Percentiles rank a stretch among this genome's conserved stretches.
Conservation (phyloP, 2,888 invertebrate genomes). For the Lordiphosa fenestrarum region DNA sequence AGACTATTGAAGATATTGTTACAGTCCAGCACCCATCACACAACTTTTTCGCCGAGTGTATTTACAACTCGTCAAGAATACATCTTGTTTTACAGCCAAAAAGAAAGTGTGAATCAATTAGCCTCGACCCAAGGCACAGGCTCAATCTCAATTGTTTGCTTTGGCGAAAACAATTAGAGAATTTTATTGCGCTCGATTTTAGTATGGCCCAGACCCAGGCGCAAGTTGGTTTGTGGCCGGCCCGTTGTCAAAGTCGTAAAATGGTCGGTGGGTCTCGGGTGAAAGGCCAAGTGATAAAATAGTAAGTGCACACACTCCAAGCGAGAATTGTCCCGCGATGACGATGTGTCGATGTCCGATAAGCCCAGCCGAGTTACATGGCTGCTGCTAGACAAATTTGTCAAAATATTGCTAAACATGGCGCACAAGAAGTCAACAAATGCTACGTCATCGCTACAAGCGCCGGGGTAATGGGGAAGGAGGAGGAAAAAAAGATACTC, state of each 20-base stretch:
- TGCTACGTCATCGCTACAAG: conserved; percentile 38
- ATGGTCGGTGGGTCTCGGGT: conserved; percentile 43
- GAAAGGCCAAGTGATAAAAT: conserved; percentile 62
- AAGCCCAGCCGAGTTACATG: conserved; percentile 7
- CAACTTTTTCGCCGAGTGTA: conserved; percentile 10
- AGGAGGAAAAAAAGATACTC: neutral
- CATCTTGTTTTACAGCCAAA: conserved; percentile 68
- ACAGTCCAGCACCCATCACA: too few relatives aligned
- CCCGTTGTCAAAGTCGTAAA: conserved; percentile 62
- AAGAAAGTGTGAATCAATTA: conserved; percentile 78
- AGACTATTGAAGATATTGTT: too few relatives aligned
- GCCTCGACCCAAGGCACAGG: conserved; percentile 36
- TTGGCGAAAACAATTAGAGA: conserved; percentile 70
- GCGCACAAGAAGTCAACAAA: conserved; percentile 12
- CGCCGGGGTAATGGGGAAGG: conserved; percentile 12
- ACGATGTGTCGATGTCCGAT: conserved; percentile 30
- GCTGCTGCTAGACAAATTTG: conserved; percentile 27
- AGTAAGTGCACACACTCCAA: conserved; percentile 41
- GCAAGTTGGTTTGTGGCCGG: conserved; percentile 27
- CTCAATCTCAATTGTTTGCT: conserved; percentile 56
- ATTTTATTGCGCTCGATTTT: conserved; percentile 64
- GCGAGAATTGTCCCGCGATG: conserved; percentile 9
- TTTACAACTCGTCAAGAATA: conserved; percentile 24
- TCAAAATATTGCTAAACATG: conserved; percentile 38
- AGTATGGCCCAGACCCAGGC: conserved; percentile 16